Evolutionary conservation across 2,113 vertebrate species (phyloP).

Genomic region (Sigmodon hispidus): DNA sequence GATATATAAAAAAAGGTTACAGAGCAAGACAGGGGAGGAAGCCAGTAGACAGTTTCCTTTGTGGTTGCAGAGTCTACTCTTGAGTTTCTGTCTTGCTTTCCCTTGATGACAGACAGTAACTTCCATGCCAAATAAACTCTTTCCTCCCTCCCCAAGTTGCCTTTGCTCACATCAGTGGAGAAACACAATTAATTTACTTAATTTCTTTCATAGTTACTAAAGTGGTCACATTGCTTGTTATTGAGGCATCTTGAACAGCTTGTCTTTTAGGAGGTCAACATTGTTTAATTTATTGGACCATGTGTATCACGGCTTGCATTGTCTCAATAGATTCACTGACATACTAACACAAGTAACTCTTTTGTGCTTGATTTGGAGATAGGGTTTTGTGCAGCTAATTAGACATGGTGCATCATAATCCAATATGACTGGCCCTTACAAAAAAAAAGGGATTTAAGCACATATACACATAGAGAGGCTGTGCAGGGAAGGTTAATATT

Average conservation of each 20-base stretch:
- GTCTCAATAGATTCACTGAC: neutral
- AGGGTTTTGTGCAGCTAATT: neutral
- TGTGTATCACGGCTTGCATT: neutral
- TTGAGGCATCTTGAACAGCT: neutral
- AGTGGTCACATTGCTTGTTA: neutral
- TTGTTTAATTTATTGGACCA: neutral
- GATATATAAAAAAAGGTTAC: neutral
- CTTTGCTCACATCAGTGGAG: neutral
- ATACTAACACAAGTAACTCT: neutral
- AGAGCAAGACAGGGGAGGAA: neutral
- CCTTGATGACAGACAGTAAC: neutral
- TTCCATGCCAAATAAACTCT: neutral
- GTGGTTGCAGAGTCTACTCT: neutral
- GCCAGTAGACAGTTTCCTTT: neutral
- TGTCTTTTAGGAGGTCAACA: neutral
- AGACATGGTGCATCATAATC: neutral
- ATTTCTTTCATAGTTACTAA: neutral
- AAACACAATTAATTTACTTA: neutral
- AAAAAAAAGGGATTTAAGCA: neutral
- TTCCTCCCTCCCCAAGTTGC: neutral
- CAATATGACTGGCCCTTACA: neutral
- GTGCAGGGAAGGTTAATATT: neutral
- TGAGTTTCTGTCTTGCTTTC: neutral
- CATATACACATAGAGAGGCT: no score
- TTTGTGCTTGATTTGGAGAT: neutral